These are phyloP conservation scores for Corythucha ciliata DNA, from an alignment of 2,888 invertebrate species.

Conservation along the genomic window DNA sequence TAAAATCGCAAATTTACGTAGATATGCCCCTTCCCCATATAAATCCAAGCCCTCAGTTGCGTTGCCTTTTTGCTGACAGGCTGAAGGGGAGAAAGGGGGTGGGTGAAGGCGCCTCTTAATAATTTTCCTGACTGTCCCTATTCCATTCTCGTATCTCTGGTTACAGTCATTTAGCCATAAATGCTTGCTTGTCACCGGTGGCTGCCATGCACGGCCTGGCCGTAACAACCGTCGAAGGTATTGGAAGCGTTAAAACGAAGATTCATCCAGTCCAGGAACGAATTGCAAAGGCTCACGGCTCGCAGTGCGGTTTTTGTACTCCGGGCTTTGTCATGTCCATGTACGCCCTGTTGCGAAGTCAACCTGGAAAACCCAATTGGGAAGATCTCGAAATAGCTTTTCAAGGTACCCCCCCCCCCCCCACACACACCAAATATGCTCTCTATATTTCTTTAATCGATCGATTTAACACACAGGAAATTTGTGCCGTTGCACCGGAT, in stretches of 20 bases:
- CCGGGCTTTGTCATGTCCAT: slow-evolving; percentile 97
- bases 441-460: neutral
- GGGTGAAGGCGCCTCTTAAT: too few relatives aligned
- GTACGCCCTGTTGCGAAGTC: slow-evolving; percentile 73
- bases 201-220: slow-evolving; percentile 79
- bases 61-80: too few relatives aligned
- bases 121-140: neutral
- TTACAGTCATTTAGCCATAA: slow-evolving; percentile 68
- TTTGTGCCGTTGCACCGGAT: slow-evolving; percentile 88
- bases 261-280: slow-evolving; percentile 82
- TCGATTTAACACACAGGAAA: slow-evolving; percentile 45
- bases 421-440: neutral
- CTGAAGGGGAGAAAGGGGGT: too few relatives aligned
- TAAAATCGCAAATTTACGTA: too few relatives aligned
- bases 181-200: slow-evolving; percentile 81
- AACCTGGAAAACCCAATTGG: slow-evolving; percentile 57
- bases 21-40: too few relatives aligned
- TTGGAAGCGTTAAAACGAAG: slow-evolving; percentile 67
- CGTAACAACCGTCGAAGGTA: slow-evolving; percentile 87
- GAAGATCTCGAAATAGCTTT: slow-evolving; percentile 68
- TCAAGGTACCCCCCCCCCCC: slow-evolving; percentile 51
- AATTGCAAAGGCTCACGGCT: slow-evolving; percentile 81
- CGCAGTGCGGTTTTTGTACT: slow-evolving; percentile 92
- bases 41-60: too few relatives aligned
- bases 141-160: neutral